Conservation (phyloP, 2,888 invertebrate species). For the Hirtodrosophila trivittata region DNA sequence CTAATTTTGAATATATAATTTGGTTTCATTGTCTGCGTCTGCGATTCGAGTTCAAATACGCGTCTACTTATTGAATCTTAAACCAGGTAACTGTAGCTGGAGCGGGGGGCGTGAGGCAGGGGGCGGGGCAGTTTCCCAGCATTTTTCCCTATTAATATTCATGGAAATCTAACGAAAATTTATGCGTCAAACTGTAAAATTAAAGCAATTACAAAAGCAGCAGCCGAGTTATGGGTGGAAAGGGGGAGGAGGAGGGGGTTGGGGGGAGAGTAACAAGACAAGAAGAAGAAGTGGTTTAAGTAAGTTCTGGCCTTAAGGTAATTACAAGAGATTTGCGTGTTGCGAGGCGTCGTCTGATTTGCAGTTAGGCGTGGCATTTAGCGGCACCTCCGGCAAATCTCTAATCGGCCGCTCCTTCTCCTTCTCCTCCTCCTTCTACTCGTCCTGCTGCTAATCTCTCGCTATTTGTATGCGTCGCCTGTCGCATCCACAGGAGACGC, state of each 20-base stretch:
- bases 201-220: constrained; percentile 54
- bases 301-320: constrained; percentile 31
- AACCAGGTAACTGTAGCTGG: too few species aligned
- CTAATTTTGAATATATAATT: constrained; percentile 37
- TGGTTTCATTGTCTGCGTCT: constrained; percentile 22
- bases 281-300: too few species aligned
- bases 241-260: background rate
- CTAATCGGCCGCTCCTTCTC: background rate
- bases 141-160: constrained; percentile 54
- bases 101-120: background rate
- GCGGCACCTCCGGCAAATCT: constrained; percentile 20
- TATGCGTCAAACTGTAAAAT: constrained; percentile 63
- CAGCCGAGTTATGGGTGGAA: background rate
- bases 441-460: constrained; percentile 2
- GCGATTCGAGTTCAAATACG: constrained; percentile 23
- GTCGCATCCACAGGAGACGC: constrained; percentile 34
- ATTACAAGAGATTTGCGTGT: constrained; percentile 60
- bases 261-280: too few species aligned
- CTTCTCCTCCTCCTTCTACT: background rate
- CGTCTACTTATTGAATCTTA: constrained; percentile 41
- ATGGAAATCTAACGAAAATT: constrained; percentile 56
- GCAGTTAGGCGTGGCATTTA: constrained; percentile 19
- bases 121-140: constrained; percentile 25
- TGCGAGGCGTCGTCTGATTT: constrained; percentile 21
- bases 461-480: constrained; percentile 37